Evolutionary conservation across 2,113 vertebrate species (phyloP).

Genomic region (Barbus barbus): DNA sequence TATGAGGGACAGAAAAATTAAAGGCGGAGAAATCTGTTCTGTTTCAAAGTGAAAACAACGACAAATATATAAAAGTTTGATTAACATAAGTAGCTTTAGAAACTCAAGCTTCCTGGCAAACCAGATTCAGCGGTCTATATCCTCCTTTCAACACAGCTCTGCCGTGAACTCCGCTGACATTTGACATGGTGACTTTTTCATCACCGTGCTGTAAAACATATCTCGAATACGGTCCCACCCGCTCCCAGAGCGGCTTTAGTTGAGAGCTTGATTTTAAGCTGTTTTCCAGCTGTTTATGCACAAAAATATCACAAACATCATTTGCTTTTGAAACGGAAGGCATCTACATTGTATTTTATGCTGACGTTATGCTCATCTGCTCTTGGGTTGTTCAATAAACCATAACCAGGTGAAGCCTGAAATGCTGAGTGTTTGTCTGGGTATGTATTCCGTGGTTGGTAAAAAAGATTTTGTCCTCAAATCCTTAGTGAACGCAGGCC

Average conservation of each 20-base stretch:
- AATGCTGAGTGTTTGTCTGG: slow-evolving; percentile 48
- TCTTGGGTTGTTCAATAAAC: slow-evolving; percentile 51
- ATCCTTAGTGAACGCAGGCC: slow-evolving; percentile 61
- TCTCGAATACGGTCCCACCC: neutral
- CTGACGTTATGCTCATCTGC: slow-evolving; percentile 63
- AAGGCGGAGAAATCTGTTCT: slow-evolving; percentile 45
- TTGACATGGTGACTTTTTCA: slow-evolving; percentile 53
- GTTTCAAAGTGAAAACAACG: slow-evolving; percentile 66
- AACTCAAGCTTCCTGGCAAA: slow-evolving; percentile 68
- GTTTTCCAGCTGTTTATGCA: slow-evolving; percentile 27
- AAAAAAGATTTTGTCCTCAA: slow-evolving; percentile 68
- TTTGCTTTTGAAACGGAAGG: slow-evolving; percentile 13
- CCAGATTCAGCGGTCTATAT: slow-evolving; percentile 72
- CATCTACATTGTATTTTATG: slow-evolving; percentile 30
- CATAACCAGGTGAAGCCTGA: slow-evolving; percentile 41
- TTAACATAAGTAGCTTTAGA: slow-evolving; percentile 72
- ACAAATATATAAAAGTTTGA: slow-evolving; percentile 68
- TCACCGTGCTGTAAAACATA: slow-evolving; percentile 43
- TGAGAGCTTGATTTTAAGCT: slow-evolving; percentile 42
- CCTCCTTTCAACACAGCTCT: neutral
- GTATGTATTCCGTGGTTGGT: slow-evolving; percentile 62
- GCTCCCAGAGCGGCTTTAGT: slow-evolving; percentile 21
- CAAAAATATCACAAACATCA: slow-evolving; percentile 18
- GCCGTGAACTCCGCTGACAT: slow-evolving; percentile 63
- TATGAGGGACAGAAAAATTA: slow-evolving; percentile 57